Evolutionary conservation across 1,140 invertebrate genomes (phyloP).

Genomic region (Atta texana): DNA sequence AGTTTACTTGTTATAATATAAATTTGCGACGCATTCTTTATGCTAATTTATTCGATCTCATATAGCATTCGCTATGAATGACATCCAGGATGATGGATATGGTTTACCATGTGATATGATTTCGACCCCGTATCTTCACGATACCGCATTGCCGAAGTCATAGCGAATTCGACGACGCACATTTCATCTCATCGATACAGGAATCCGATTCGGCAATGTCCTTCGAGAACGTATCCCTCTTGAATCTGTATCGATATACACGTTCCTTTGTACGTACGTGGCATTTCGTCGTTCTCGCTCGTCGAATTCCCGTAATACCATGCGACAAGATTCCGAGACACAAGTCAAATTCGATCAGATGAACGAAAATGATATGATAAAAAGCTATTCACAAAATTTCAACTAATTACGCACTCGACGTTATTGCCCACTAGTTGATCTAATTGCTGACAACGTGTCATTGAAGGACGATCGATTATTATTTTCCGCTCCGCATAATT

Average conservation of each 20-base stretch:
- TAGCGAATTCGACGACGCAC: neutral
- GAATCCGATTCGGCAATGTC: conserved; percentile 59
- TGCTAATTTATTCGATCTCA: conserved; percentile 10
- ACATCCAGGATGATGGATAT: conserved; percentile 10
- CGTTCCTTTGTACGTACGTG: conserved; percentile 19
- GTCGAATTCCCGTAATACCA: conserved; percentile 50
- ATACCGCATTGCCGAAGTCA: neutral
- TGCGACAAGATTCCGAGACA: conserved; percentile 34
- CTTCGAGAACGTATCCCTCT: conserved; percentile 26
- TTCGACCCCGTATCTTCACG: neutral
- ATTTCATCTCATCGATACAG: conserved; percentile 43
- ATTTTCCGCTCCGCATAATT: neutral
- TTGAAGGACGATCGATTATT: neutral
- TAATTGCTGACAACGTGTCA: neutral
- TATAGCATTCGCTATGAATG: neutral
- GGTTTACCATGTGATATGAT: neutral
- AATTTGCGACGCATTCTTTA: neutral
- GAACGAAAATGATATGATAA: neutral
- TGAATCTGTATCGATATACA: conserved; percentile 10
- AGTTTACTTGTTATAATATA: neutral
- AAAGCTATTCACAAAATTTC: conserved; percentile 7
- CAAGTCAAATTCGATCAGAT: conserved; percentile 11
- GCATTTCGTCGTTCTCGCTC: conserved; percentile 2
- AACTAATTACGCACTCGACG: neutral
- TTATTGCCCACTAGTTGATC: neutral